Conservation (phyloP, 2,888 invertebrate genomes). For the Rhagonycha fulva region DNA sequence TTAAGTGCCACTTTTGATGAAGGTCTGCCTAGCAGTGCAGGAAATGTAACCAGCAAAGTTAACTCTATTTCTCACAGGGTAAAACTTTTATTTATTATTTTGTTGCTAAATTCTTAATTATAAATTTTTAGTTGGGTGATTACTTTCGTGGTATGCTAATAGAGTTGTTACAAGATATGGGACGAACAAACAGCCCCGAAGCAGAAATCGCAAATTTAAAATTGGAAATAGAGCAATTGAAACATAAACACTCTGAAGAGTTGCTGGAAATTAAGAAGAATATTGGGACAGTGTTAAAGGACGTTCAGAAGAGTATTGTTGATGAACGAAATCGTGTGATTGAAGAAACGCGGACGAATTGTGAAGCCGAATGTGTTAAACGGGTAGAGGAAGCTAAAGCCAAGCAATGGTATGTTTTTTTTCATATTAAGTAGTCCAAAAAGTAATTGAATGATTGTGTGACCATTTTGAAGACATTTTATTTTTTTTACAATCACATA, state of each 20-base stretch:
- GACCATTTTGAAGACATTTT: no score
- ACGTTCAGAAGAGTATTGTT: constrained; percentile 48
- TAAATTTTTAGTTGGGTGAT: constrained; percentile 62
- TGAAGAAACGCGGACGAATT: constrained; percentile 67
- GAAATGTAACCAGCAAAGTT: constrained; percentile 46
- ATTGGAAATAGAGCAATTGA: constrained; percentile 71
- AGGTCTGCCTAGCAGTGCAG: constrained; percentile 48
- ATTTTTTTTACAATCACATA: no score
- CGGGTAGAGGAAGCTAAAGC: constrained; percentile 79
- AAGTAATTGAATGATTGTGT: no score
- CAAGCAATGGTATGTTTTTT: constrained; percentile 75
- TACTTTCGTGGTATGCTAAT: constrained; percentile 72
- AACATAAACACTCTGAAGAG: constrained; percentile 76
- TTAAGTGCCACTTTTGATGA: constrained; percentile 53
- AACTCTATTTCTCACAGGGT: constrained; percentile 53
- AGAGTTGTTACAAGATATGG: constrained; percentile 68
- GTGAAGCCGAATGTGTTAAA: constrained; percentile 71
- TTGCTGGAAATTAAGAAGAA: constrained; percentile 63
- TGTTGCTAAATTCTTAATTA: not conserved
- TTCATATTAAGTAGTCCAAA: not conserved
- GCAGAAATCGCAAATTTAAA: constrained; percentile 65
- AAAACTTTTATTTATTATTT: constrained; percentile 30
- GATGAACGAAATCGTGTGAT: constrained; percentile 68
- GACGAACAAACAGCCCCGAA: constrained; percentile 59
- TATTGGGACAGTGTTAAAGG: constrained; percentile 48